Conservation (phyloP, 2,797 vertebrate genomes). For the Mormyrops boulengeri region DNA sequence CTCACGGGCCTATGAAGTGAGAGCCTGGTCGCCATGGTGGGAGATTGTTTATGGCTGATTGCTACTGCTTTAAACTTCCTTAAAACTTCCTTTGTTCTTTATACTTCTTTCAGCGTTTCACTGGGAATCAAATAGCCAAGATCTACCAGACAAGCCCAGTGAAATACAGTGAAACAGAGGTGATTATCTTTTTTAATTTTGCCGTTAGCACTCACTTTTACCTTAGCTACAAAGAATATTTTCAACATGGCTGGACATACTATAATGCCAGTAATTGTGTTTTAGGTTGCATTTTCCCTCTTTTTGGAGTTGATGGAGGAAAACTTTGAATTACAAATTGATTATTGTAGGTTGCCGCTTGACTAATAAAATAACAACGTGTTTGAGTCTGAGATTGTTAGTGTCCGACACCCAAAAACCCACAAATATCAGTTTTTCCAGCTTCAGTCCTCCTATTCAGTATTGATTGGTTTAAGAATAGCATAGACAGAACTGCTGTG, state of each 20-base stretch:
- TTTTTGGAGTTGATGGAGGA: not conserved
- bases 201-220: not conserved
- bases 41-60: not conserved
- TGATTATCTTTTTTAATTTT: constrained; percentile 39
- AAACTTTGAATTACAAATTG: not conserved
- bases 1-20: constrained; percentile 87
- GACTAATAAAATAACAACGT: not conserved
- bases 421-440: not conserved
- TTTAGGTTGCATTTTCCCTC: not conserved
- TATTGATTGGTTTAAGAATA: not conserved
- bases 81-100: not conserved
- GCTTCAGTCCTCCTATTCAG: not conserved
- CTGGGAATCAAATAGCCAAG: constrained; percentile 92
- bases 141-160: constrained; percentile 63
- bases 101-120: constrained; percentile 76
- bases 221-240: not conserved
- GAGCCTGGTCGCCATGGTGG: not conserved
- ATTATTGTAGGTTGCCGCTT: not conserved
- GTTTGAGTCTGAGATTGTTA: not conserved
- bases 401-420: not conserved
- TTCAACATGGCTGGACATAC: not conserved
- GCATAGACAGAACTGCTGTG: not conserved
- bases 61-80: not conserved
- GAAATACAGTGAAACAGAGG: constrained; percentile 74
- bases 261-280: not conserved